Base-by-base conservation (phyloP, 2,888 invertebrate species). In the Hedya salicella region DNA sequence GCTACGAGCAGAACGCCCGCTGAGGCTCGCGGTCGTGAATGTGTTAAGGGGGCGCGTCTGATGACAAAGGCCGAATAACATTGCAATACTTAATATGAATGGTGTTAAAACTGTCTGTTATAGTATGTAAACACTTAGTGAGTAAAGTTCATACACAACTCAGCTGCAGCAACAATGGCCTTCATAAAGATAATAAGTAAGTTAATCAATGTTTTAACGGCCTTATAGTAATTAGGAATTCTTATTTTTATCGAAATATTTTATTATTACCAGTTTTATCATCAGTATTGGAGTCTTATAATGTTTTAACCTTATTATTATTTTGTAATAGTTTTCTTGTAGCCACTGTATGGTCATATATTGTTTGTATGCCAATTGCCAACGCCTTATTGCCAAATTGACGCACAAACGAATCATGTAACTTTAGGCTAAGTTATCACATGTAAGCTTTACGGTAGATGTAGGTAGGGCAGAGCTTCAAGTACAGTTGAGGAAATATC, bases 361-460 rank as follows among this genome's bases (percentile, higher is more conserved):
- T 60, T 46, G 69, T 75, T 69, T 75, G 70, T 67, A 71, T 74
- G 78, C 81, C 81, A 81, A 80, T 71, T 74, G 78, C 81, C 81
- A 81, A 80, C 72, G 77, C 75, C 73, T 75, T 72, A 73, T 78
- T 79, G 83, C 83, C 83, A 83, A 83, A 72, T 65, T 56, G 71
- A 73, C 73, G 77, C 80, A 76, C 78, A 78, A 75, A 67, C 39
- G 67, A 67, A 62, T 63, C 44, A 52, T 64, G 44, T 60, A 65
- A 46, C 52, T n/a, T 14, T 53, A 53, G 36, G 21, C 46, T 53
- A 59, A 42, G 42, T 59, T 52, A 53, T 59, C 59, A 59, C 64
- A 53, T 63, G 39, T 56, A 39, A 60, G 65, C 50, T 59, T 64
- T 59, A 64, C 42, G 11, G 32, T 62, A 53, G 53, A 16, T 46